These are phyloP conservation scores for Drosophila lacicola DNA, from an alignment of 2,888 invertebrate genomes.

Conservation along the genomic window DNA sequence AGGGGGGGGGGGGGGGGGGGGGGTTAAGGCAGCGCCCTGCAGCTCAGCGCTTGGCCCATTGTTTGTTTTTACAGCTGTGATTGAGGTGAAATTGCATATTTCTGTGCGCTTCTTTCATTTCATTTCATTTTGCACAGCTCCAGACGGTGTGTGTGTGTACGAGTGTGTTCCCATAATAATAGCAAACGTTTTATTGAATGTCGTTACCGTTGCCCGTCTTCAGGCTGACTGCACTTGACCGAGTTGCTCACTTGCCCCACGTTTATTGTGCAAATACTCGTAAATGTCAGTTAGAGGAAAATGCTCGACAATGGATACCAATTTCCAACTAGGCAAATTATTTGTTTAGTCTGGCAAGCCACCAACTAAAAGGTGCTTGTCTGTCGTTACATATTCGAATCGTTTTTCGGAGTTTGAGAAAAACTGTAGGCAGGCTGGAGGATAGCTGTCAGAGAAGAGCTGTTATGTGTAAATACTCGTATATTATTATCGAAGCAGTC, in stretches of 20 bases:
- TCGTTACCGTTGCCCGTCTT: constrained; percentile 56
- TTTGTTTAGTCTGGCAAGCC: constrained; percentile 15
- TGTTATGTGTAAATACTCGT: neutral
- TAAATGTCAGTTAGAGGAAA: constrained; percentile 32
- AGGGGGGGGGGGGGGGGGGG: neutral
- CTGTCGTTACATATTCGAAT: no score
- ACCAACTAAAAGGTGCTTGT: neutral
- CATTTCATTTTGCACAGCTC: constrained; percentile 52
- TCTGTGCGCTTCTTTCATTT: constrained; percentile 70
- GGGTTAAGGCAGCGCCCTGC: neutral
- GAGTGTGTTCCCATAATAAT: constrained; percentile 58
- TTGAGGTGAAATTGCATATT: constrained; percentile 81
- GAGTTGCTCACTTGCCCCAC: constrained; percentile 24
- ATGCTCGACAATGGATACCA: constrained; percentile 14
- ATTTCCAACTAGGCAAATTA: constrained; percentile 22
- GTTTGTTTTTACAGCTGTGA: constrained; percentile 79
- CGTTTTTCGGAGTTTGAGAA: neutral
- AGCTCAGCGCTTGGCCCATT: constrained; percentile 52
- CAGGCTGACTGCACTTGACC: constrained; percentile 56
- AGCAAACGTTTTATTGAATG: constrained; percentile 78
- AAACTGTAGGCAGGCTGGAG: constrained; percentile 20
- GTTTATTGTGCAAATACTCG: constrained; percentile 29
- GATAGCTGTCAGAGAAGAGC: constrained; percentile 13
- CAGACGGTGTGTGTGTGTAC: constrained; percentile 20
- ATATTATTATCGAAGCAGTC: constrained; percentile 30